Evolutionary conservation across 2,888 invertebrate genomes (phyloP), one percentile per base, ranked within the genome.

Genomic region (Anoplius nigerrimus): DNA sequence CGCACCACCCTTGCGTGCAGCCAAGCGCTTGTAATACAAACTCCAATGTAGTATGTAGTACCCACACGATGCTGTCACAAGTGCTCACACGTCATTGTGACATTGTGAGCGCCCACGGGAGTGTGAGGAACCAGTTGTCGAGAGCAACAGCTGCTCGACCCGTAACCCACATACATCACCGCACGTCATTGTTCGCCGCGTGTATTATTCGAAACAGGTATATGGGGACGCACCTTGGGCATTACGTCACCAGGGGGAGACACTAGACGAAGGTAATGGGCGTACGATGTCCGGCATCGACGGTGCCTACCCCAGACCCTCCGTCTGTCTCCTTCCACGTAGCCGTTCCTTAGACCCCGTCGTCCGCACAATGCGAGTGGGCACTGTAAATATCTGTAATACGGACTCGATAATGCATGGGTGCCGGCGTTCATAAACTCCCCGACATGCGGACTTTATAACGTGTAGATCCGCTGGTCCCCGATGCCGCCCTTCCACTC

Each of bases 111-210:
- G 82, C 78, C 79, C 82, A 84, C 78, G 79, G 82, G 81, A 85
- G 85, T 84, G 84, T 80, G 82, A 82, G 82, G 85, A 86, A 85
- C 83, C 85, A 84, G 86, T 86, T 84, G 86, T 85, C 80, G 83
- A 82, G 82, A 80, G 82, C 79, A 87, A 86, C 87, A 87, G 87
- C 87, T 87, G 87, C 86, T 85, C 84, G 86, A 84, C 86, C 84
- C 86, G 83, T 86, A 87, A 87, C 87, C 87, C 87, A 87, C 85
- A 87, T 87, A 87, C 87, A 87, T 87, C 87, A 86, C 86, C 85
- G 82, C 86, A 81, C 81, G 84, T 87, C 87, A 87, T 87, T 87
- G 87, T 86, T 85, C 82, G 72, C 79, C 72, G 77, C 77, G 78
- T 71, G 81, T 80, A 84, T 86, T 86, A 84, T 86, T 85, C 78